Percentiles rank a stretch among this genome's conserved stretches.
Conservation (phyloP, 2,888 invertebrate species). For the Cheilosia impressa region DNA sequence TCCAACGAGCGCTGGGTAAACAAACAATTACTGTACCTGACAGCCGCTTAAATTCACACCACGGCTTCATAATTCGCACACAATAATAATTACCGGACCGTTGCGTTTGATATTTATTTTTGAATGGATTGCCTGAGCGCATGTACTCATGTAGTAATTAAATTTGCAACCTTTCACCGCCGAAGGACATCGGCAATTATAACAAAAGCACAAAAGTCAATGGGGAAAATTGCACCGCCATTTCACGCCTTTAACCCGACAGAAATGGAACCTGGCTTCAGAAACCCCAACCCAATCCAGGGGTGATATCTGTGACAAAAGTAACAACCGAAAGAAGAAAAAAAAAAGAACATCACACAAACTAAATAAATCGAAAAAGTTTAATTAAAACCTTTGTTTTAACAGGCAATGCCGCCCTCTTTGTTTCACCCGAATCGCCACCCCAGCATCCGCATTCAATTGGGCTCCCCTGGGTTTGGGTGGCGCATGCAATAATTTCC, state of each 20-base stretch:
- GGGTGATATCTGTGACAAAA: neutral
- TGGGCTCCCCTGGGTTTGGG: slow-evolving; percentile 36
- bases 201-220: neutral
- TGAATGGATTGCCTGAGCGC: too few relatives aligned
- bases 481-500: slow-evolving; percentile 52
- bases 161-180: neutral
- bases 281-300: neutral
- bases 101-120: too few relatives aligned
- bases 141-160: too few relatives aligned
- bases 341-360: neutral
- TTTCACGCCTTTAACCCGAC: neutral
- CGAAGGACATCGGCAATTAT: neutral
- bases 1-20: too few relatives aligned
- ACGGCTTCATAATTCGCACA: too few relatives aligned
- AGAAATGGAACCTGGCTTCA: neutral
- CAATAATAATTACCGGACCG: too few relatives aligned
- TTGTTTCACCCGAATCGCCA: neutral
- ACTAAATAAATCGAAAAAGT: slow-evolving; percentile 44
- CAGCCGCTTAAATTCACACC: too few relatives aligned
- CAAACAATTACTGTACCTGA: too few relatives aligned
- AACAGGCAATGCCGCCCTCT: slow-evolving; percentile 8
- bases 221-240: neutral
- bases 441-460: slow-evolving; percentile 24
- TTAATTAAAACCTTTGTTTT: slow-evolving; percentile 51
- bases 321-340: neutral